Conservation (phyloP, 2,888 invertebrate species). For the Litoditis marina region DNA sequence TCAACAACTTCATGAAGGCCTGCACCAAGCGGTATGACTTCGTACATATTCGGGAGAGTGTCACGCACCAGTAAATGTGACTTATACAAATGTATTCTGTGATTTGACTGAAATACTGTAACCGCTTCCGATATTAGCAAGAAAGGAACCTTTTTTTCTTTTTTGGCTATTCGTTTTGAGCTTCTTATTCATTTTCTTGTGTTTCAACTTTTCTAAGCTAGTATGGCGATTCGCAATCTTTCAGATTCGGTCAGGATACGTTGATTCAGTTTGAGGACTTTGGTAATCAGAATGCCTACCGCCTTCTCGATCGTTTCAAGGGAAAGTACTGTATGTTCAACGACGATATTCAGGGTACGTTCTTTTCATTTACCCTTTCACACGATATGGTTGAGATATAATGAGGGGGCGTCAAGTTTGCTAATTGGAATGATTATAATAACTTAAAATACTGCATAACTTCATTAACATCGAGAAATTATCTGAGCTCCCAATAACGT, state of each 20-base stretch:
- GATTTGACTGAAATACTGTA: no score
- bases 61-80: no score
- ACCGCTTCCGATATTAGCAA: no score
- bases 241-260: conserved; percentile 66
- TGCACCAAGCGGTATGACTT: conserved; percentile 28
- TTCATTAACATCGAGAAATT: no score
- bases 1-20: conserved; percentile 82
- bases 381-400: not conserved
- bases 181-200: not conserved
- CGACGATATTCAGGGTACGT: conserved; percentile 89
- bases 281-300: conserved; percentile 93
- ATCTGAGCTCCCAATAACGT: no score
- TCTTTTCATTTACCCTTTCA: not conserved
- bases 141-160: no score
- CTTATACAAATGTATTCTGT: no score
- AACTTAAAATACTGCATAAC: no score
- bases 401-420: no score
- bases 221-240: no score
- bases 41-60: not conserved
- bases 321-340: conserved; percentile 90
- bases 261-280: conserved; percentile 91
- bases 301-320: conserved; percentile 83
- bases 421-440: no score
- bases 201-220: no score
- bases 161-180: conserved; percentile 11